Percentiles rank a stretch among this genome's conserved stretches.
Conservation (phyloP, 1,140 invertebrate genomes). For the Adelges cooleyi region DNA sequence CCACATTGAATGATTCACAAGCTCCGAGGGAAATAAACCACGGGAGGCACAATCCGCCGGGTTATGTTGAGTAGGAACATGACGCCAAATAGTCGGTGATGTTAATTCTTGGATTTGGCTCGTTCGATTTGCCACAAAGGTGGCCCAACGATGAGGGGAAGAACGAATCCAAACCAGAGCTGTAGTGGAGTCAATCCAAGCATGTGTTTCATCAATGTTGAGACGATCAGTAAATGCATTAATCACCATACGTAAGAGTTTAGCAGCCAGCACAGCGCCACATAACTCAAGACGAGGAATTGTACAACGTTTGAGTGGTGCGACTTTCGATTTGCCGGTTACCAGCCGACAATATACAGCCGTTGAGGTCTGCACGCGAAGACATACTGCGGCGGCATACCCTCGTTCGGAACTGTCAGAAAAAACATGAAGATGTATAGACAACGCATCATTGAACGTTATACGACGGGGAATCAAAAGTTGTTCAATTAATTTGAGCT, state of each 20-base stretch:
- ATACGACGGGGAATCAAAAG: background rate
- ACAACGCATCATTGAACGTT: background rate
- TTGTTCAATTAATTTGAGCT: background rate
- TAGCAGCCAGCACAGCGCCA: background rate
- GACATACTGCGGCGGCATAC: background rate
- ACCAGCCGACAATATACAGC: background rate
- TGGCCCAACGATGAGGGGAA: background rate
- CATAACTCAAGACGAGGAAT: background rate
- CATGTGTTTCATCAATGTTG: background rate
- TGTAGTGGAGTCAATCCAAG: background rate
- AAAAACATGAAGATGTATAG: background rate
- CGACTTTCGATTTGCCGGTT: background rate
- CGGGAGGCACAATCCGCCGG: background rate
- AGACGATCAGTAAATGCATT: background rate
- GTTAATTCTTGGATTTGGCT: background rate
- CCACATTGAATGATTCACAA: background rate
- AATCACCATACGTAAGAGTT: background rate
- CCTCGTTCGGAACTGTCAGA: constrained; percentile 2
- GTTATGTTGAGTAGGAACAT: background rate
- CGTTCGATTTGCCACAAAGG: background rate
- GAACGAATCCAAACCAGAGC: background rate
- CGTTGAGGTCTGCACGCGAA: background rate
- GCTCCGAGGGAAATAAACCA: background rate
- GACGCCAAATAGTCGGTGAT: background rate
- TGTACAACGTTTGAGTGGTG: background rate